Evolutionary conservation across 2,797 vertebrate genomes (phyloP).

Genomic region (Alectoris magna): DNA sequence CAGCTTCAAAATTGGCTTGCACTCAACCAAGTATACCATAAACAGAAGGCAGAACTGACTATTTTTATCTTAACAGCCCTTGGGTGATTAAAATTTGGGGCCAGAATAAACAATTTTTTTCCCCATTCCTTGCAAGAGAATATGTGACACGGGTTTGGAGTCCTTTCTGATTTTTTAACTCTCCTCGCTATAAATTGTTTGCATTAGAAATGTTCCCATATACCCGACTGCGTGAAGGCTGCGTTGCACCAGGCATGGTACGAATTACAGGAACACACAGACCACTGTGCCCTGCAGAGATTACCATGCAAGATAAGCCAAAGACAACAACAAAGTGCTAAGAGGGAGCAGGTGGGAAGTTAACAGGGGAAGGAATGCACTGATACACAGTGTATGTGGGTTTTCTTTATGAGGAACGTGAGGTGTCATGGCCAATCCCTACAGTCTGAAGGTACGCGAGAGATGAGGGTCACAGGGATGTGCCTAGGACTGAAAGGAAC

Average conservation of each 20-base stretch:
- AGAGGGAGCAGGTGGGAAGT: constrained; percentile 56
- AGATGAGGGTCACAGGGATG: neutral
- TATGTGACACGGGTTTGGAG: constrained; percentile 79
- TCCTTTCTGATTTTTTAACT: constrained; percentile 78
- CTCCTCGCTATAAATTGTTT: constrained; percentile 68
- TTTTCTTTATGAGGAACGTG: neutral
- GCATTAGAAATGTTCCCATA: constrained; percentile 60
- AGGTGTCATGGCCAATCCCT: fast-evolving
- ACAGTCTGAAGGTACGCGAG: fast-evolving
- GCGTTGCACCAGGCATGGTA: constrained; percentile 25
- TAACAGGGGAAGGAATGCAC: neutral
- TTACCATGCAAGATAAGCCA: constrained; percentile 31
- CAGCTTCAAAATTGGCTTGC: constrained; percentile 82
- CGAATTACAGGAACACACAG: constrained; percentile 44
- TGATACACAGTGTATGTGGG: neutral
- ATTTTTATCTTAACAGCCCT: constrained; percentile 84
- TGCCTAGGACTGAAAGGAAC: neutral
- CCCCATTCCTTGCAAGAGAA: constrained; percentile 79
- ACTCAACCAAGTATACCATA: constrained; percentile 83
- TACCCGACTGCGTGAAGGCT: constrained; percentile 18
- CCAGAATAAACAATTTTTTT: constrained; percentile 83
- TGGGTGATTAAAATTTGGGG: constrained; percentile 84
- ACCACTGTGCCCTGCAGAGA: constrained; percentile 51
- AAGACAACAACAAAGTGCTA: constrained; percentile 63
- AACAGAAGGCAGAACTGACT: constrained; percentile 83